These are phyloP conservation scores for Grallaria varia DNA, from an alignment of 2,113 vertebrate species.

Conservation along the genomic window DNA sequence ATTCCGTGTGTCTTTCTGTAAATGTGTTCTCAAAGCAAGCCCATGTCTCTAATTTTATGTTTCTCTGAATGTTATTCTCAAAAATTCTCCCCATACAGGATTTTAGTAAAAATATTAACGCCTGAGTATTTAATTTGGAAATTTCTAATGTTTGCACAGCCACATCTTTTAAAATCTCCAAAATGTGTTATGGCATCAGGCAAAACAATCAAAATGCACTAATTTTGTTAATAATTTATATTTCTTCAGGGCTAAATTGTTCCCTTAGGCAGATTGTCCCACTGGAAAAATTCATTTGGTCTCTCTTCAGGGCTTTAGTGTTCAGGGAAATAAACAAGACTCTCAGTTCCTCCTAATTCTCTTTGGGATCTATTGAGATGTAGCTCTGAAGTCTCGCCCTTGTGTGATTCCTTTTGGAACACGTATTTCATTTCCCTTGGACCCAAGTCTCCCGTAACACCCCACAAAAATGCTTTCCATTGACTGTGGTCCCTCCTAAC, in stretches of 20 bases:
- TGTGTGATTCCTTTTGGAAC: neutral
- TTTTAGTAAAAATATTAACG: neutral
- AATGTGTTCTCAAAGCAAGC: neutral
- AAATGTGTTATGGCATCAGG: neutral
- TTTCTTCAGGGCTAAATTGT: neutral
- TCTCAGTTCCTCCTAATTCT: neutral
- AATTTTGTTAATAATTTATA: neutral
- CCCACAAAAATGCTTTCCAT: neutral
- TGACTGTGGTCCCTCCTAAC: neutral
- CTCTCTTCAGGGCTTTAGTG: neutral
- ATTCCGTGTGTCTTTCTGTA: neutral
- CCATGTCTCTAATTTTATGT: neutral
- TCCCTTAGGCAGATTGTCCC: conserved; percentile 11
- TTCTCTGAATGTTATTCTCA: neutral
- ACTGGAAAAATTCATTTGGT: neutral
- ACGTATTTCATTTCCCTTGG: neutral
- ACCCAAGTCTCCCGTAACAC: neutral
- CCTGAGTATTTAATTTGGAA: neutral
- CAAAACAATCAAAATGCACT: neutral
- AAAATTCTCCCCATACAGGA: neutral
- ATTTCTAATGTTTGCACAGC: neutral
- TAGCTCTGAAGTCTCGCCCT: neutral
- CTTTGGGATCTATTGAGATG: neutral
- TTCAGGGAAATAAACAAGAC: conserved; percentile 5
- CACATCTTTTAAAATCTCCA: neutral